Percentiles rank a stretch among this genome's conserved stretches.
These are phyloP conservation scores for Drosophila nr. medialis DNA, from an alignment of 2,888 invertebrate species.

Conservation along the genomic window DNA sequence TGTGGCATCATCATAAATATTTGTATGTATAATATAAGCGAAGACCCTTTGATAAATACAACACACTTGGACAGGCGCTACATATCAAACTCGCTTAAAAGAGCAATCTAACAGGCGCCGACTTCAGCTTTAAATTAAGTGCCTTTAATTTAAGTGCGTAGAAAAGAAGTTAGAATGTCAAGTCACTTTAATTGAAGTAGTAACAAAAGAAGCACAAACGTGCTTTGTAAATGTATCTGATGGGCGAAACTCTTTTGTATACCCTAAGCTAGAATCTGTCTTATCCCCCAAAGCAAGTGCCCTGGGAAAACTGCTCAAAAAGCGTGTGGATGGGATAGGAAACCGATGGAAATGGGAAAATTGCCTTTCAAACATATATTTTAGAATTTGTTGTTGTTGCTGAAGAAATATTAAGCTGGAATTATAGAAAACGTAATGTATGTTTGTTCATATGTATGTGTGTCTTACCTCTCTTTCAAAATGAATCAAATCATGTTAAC, in stretches of 20 bases:
- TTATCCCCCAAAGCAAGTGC: background rate
- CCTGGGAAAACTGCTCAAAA: background rate
- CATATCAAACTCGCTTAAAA: constrained; percentile 26
- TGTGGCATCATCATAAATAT: constrained; percentile 31
- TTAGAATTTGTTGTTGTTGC: background rate
- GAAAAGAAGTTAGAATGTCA: no score
- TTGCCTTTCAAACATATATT: background rate
- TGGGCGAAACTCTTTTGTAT: background rate
- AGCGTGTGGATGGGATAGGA: background rate
- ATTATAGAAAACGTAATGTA: background rate
- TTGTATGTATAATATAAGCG: constrained; percentile 15
- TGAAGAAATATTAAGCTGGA: background rate
- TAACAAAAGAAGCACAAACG: background rate
- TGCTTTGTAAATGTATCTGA: background rate
- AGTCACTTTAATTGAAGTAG: background rate
- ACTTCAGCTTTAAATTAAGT: background rate
- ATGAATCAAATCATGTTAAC: constrained; percentile 71
- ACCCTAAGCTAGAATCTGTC: background rate
- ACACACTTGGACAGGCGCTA: constrained; percentile 8
- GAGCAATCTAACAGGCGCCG: background rate
- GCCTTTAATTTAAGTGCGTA: background rate
- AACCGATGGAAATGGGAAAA: background rate
- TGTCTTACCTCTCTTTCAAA: constrained; percentile 58
- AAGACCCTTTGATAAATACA: constrained; percentile 29
- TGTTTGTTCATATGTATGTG: background rate